phyloP scores from a whole-genome alignment of 2,888 invertebrate species.

The Diarsia dahlii region DNA sequence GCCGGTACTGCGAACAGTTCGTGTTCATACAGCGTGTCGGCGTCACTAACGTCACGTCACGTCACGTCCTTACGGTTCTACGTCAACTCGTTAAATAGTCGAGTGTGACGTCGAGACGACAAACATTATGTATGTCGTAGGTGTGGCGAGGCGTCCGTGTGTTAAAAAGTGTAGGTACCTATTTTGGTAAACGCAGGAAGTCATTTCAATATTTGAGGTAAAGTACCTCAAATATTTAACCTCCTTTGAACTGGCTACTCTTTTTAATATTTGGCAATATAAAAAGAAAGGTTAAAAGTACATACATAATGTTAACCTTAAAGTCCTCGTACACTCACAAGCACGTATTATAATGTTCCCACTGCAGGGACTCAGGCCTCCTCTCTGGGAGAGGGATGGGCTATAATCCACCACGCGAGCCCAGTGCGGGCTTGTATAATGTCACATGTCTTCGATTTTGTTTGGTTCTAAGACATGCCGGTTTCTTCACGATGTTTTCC shows the following conservation, averaged over 20 bases:
- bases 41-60: conserved; percentile 8
- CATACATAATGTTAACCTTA: no score
- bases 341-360: no score
- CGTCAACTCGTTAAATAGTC: conserved; percentile 5
- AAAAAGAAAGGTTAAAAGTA: no score
- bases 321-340: no score
- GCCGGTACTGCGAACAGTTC: background rate
- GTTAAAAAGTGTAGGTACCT: background rate
- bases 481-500: no score
- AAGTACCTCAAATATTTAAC: background rate
- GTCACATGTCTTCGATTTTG: no score
- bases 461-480: no score
- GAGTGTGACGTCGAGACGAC: background rate
- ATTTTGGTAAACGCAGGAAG: background rate
- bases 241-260: background rate
- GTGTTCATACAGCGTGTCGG: background rate
- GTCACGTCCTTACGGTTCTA: background rate
- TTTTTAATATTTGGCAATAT: background rate
- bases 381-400: no score
- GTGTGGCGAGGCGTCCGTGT: background rate
- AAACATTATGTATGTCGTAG: no score
- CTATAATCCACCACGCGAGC: no score
- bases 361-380: no score
- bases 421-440: no score
- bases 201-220: background rate